Evolutionary conservation across 2,888 invertebrate genomes (phyloP), one percentile per base, ranked within the genome.

Genomic region (Mimas tiliae): DNA sequence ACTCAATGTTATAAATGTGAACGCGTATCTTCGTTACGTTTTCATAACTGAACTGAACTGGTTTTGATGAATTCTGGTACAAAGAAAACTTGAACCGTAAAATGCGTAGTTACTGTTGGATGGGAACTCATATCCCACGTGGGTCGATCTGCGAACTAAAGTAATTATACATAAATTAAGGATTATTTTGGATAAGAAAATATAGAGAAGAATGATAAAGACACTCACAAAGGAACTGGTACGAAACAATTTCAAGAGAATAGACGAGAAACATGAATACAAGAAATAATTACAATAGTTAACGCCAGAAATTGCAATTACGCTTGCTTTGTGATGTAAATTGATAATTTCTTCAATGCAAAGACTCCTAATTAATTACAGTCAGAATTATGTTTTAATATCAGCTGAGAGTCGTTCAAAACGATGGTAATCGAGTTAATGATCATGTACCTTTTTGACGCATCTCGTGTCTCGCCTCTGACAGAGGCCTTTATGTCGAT

Each of bases 351-450:
- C 55, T 52, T 55, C 34, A 38, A 6, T 38, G 16, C 58, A 34
- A 38, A 55, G 38, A 19, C 4, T 16, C 6, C 2, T 55, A 55
- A 52, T 53, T 12, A 53, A 53, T 53, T 53, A n/a, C 33, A 8
- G 19, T 19, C 34, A 55, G 34, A 58, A 58, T 42, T 42, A 38
- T 58, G 42, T 42, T 58, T 55, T 42, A 58, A 58, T 58, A 58
- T 42, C 38, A 42, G 19, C 42, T 6, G 38, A 16, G 58, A 34
- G n/a, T 12, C 19, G 27, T 27, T 38, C 58, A 58, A 58, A 58
- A 42, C 42, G 55, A 58, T 58, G 38, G 16, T 64, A 47, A 64
- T 55, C 53, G 12, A 6, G 45, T 16, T 53, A 53, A 64, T 27
- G n/a, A 42, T 47, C 27, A 6, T 64, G 27, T 45, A 16, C 45